These are phyloP conservation scores for Aphaenogaster floridana DNA, from an alignment of 1,140 invertebrate species.

Conservation along the genomic window DNA sequence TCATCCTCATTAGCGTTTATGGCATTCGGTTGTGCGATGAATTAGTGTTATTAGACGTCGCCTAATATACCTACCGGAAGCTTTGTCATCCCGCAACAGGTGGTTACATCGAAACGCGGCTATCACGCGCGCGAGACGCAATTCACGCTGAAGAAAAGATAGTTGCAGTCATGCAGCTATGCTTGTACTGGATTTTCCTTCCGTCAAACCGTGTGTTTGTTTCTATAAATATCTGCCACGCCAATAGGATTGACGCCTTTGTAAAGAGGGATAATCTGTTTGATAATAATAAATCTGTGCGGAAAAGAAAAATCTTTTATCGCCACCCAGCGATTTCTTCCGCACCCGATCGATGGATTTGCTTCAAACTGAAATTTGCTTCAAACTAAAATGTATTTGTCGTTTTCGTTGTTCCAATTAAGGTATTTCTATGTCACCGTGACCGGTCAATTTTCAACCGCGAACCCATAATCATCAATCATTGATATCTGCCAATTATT, in stretches of 20 bases:
- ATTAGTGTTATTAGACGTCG: constrained; percentile 76
- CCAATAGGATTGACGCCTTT: background rate
- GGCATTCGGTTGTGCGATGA: constrained; percentile 69
- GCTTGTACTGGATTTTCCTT: background rate
- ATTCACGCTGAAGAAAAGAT: constrained; percentile 71
- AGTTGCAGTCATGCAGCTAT: background rate
- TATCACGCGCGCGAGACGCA: constrained; percentile 51
- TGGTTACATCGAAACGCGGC: constrained; percentile 73
- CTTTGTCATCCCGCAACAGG: constrained; percentile 77
- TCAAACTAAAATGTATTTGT: background rate
- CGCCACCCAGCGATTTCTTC: background rate
- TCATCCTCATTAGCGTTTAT: constrained; percentile 66
- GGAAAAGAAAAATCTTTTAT: background rate
- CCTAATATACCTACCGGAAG: constrained; percentile 74
- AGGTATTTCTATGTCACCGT: background rate
- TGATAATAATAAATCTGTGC: background rate
- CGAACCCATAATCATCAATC: constrained; percentile 48
- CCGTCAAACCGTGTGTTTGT: too few relatives aligned
- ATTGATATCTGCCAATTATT: constrained; percentile 53
- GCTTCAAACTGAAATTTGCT: background rate
- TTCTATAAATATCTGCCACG: background rate
- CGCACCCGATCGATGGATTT: background rate
- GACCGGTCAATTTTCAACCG: constrained; percentile 11
- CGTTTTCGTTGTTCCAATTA: background rate
- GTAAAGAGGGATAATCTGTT: background rate